Conservation (phyloP, 2,113 vertebrate genomes). For the Crotalus tigris region DNA sequence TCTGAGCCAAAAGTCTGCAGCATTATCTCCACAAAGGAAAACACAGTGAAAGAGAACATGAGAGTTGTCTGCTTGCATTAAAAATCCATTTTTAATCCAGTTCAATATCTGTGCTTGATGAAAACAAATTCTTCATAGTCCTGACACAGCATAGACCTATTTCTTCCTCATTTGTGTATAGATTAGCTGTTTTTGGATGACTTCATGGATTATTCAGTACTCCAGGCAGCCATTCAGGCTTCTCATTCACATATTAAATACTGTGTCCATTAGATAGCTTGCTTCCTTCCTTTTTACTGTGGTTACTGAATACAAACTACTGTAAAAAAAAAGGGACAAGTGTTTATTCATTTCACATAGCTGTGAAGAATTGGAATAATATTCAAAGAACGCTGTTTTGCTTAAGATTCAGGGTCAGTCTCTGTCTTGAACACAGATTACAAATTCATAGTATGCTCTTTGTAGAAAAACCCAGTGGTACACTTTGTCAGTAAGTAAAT, state of each 20-base stretch:
- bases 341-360: conserved; percentile 13
- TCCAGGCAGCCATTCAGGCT: conserved; percentile 6
- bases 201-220: conserved; percentile 25
- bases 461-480: not conserved
- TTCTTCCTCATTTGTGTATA: conserved; percentile 24
- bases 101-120: conserved; percentile 13
- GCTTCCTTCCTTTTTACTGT: not conserved
- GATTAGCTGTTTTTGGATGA: conserved; percentile 30
- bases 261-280: conserved; percentile 3
- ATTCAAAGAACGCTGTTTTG: conserved; percentile 4
- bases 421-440: conserved; percentile 29
- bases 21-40: not conserved
- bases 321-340: conserved; percentile 31
- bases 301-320: not conserved
- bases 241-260: conserved; percentile 30
- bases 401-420: not conserved
- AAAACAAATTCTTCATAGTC: conserved; percentile 8
- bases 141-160: conserved; percentile 9
- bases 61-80: not conserved
- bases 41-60: not conserved
- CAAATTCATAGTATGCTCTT: conserved; percentile 1
- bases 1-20: not conserved
- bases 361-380: conserved; percentile 21
- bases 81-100: conserved; percentile 22
- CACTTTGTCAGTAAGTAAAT: conserved; percentile 6